Percentiles rank a stretch among this genome's conserved stretches.
Evolutionary conservation across 2,888 invertebrate species (phyloP).

Genomic region (Vandiemenella viatica): DNA sequence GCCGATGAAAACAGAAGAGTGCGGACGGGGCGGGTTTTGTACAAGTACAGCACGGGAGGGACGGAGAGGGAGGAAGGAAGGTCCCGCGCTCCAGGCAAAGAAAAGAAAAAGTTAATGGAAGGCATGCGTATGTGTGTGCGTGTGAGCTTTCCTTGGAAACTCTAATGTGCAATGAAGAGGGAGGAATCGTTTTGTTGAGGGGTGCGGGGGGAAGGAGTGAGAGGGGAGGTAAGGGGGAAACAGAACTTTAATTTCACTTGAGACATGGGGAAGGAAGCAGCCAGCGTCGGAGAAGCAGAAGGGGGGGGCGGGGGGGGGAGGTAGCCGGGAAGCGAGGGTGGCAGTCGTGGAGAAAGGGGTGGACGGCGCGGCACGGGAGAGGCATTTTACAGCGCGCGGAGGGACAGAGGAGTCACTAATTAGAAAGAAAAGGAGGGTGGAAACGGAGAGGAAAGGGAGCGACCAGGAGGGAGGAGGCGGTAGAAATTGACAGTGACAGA

Average conservation of each 20-base stretch:
- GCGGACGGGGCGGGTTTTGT: too few species aligned
- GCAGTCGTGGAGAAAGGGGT: neutral
- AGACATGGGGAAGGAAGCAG: constrained; percentile 16
- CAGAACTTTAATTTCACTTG: constrained; percentile 23
- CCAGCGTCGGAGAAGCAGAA: constrained; percentile 3
- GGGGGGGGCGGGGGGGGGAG: constrained; percentile 3
- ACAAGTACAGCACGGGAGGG: too few species aligned
- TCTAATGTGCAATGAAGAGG: constrained; percentile 16
- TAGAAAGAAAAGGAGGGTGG: constrained; percentile 16
- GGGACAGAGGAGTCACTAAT: constrained; percentile 17
- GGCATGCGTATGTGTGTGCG: constrained; percentile 10
- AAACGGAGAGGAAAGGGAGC: constrained; percentile 5
- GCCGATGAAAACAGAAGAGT: too few species aligned
- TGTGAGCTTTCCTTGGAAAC: constrained; percentile 2
- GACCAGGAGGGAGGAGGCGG: constrained; percentile 6
- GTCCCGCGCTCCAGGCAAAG: neutral
- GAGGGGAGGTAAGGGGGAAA: constrained; percentile 7
- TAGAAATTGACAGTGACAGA: constrained; percentile 17
- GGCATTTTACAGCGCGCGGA: constrained; percentile 5
- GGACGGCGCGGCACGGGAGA: too few species aligned
- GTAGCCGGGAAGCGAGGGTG: constrained; percentile 1
- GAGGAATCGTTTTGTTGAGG: constrained; percentile 20
- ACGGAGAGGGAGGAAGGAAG: too few species aligned
- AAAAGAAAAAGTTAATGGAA: constrained; percentile 7
- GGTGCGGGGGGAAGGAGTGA: constrained; percentile 11